Evolutionary conservation across 2,888 invertebrate species (phyloP).

Genomic region (Adela reaumurella): DNA sequence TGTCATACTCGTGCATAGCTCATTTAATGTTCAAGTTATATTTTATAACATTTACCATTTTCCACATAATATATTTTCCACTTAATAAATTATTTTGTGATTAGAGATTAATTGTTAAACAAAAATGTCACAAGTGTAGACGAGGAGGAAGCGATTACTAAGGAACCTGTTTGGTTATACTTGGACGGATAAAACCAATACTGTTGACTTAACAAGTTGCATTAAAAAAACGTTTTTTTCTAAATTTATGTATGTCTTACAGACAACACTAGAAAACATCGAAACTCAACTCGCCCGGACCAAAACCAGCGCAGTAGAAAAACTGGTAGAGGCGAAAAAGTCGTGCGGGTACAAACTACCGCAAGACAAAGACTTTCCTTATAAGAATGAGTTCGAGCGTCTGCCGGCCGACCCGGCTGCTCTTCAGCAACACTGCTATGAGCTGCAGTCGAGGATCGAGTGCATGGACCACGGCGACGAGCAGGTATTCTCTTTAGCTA

Average conservation of each 20-base stretch:
- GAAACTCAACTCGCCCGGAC: slow-evolving; percentile 21
- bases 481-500: no score
- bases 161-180: no score
- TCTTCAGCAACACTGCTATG: slow-evolving; percentile 53
- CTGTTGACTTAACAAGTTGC: no score
- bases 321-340: slow-evolving; percentile 49
- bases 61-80: slow-evolving; percentile 1
- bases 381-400: slow-evolving; percentile 42
- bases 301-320: slow-evolving; percentile 42
- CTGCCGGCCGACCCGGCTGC: slow-evolving; percentile 50
- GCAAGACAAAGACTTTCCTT: slow-evolving; percentile 53
- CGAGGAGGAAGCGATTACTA: no score
- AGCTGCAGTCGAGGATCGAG: slow-evolving; percentile 60
- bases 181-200: no score
- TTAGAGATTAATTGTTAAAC: no score
- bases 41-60: background rate
- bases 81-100: no score
- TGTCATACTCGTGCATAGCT: no score
- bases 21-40: background rate
- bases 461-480: slow-evolving; percentile 59
- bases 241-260: slow-evolving; percentile 1
- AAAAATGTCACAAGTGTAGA: no score
- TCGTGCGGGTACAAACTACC: slow-evolving; percentile 57
- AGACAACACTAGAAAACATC: slow-evolving; percentile 36
- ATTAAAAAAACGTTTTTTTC: background rate